phyloP scores from a whole-genome alignment of 1,140 invertebrate genomes.

The Eciton burchellii region DNA sequence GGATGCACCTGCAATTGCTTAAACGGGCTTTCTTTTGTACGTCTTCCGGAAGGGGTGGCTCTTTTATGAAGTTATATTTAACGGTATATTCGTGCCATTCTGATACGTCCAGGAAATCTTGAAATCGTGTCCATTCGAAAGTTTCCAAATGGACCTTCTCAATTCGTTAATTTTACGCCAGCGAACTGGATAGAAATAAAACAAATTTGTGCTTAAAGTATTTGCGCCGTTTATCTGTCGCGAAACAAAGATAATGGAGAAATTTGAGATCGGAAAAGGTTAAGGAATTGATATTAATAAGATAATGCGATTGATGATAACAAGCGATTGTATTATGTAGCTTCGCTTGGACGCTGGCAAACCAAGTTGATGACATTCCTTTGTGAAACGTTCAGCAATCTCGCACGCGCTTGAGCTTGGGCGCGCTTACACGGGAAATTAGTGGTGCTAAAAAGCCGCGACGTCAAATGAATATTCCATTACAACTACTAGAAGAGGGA shows the following conservation, averaged over 20 bases:
- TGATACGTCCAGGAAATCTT: background rate
- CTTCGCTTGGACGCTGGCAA: background rate
- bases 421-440: slow-evolving; percentile 30
- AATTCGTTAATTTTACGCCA: background rate
- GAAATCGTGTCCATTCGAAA: background rate
- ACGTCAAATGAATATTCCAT: slow-evolving; percentile 41
- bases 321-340: background rate
- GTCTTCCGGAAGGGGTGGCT: background rate
- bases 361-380: slow-evolving; percentile 27
- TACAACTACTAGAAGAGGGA: slow-evolving; percentile 1
- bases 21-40: slow-evolving; percentile 12
- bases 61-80: slow-evolving; percentile 20
- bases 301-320: background rate
- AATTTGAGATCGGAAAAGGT: too few species aligned
- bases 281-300: background rate
- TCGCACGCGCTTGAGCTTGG: background rate
- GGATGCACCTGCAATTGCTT: slow-evolving; percentile 51
- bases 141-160: background rate
- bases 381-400: slow-evolving; percentile 45
- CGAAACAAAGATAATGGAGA: too few species aligned
- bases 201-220: background rate
- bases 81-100: slow-evolving; percentile 18
- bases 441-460: slow-evolving; percentile 30
- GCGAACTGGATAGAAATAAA: background rate
- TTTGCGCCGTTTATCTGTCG: background rate